Base-by-base conservation (phyloP, 2,797 vertebrate species). In the Antennarius maculatus region DNA sequence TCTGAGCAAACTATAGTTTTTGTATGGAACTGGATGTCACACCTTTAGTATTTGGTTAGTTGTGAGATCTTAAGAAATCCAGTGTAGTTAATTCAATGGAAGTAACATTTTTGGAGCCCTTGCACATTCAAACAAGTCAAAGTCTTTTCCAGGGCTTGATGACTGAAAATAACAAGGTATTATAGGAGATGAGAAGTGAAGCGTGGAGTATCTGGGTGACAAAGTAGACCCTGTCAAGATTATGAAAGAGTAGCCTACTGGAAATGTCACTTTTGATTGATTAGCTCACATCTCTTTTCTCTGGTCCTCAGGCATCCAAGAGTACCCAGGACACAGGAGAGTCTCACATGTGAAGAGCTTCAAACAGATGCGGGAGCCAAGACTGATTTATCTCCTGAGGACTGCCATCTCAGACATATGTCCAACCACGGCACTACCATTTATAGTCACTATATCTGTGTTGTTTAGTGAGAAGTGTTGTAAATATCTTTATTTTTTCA, bases 241-340 rank as follows among this genome's bases (percentile, higher is more conserved):
- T 51, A 49, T 65, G 2, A 70, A 69, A 16, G 66, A 51, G 14
- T 12, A 13, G 42, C 42, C 42, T 10, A n/a, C 2, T 59, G 9
- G 76, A 60, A 50, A 9, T 80, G 28, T 69, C 58, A 51, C 42
- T 52, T 1, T 6, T 61, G 37, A 69, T 52, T 78, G 12, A 65
- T 34, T 29, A 2, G 23, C 31, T 37, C 49, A 6, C 66, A 28
- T 70, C 6, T 61, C 10, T 29, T 28, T 42, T 77, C 55, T 86
- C 53, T 78, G 50, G 61, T 77, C 57, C 69, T 53, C 79, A 93
- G 92, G 61, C 43, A 28, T 87, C 82, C 50, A 92, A 76, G 66
- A 92, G 84, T 60, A 59, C 11, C 39, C 87, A 90, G 59, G 76
- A 93, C 74, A 92, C 93, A 2, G 83, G 81, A 37, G 83, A 92